A percentile compares a stretch with the other conserved stretches of the same genome.
These are phyloP conservation scores for Scophthalmus maximus DNA, from an alignment of 2,113 vertebrate genomes.

Conservation along the genomic window DNA sequence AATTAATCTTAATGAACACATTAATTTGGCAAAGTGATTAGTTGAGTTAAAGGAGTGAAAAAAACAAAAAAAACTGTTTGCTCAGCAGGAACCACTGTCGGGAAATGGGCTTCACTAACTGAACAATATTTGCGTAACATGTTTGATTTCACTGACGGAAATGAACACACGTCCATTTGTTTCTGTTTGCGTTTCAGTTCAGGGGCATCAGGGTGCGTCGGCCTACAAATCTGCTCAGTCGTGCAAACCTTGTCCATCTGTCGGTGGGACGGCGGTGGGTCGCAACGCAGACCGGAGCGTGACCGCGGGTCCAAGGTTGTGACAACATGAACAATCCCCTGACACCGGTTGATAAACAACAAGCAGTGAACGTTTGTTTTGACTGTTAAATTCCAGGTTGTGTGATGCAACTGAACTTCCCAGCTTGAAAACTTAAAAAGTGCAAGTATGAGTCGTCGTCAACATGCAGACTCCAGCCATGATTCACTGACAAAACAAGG, in stretches of 20 bases:
- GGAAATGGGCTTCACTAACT: too few relatives aligned
- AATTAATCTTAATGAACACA: too few relatives aligned
- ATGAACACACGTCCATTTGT: conserved; percentile 24
- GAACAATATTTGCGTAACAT: too few relatives aligned
- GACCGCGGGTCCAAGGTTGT: conserved; percentile 29
- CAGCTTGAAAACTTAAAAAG: not conserved
- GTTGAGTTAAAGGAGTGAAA: too few relatives aligned
- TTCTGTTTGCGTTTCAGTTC: conserved; percentile 50
- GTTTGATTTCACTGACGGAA: conserved; percentile 34
- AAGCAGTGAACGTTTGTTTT: not conserved
- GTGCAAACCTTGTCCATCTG: conserved; percentile 63
- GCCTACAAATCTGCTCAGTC: conserved; percentile 40
- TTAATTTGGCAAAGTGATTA: not conserved
- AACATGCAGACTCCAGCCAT: too few relatives aligned
- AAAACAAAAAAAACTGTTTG: too few relatives aligned
- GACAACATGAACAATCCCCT: conserved; percentile 16
- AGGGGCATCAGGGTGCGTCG: not conserved
- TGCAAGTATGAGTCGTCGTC: too few relatives aligned
- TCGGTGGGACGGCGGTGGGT: conserved; percentile 16
- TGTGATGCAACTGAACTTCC: not conserved
- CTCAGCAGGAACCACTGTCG: too few relatives aligned
- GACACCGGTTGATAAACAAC: not conserved
- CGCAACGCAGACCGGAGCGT: conserved; percentile 5
- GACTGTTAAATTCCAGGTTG: too few relatives aligned
- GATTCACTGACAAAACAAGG: too few relatives aligned